phyloP scores from a whole-genome alignment of 2,888 invertebrate genomes.

The Mongoloraphidia duomilia region DNA sequence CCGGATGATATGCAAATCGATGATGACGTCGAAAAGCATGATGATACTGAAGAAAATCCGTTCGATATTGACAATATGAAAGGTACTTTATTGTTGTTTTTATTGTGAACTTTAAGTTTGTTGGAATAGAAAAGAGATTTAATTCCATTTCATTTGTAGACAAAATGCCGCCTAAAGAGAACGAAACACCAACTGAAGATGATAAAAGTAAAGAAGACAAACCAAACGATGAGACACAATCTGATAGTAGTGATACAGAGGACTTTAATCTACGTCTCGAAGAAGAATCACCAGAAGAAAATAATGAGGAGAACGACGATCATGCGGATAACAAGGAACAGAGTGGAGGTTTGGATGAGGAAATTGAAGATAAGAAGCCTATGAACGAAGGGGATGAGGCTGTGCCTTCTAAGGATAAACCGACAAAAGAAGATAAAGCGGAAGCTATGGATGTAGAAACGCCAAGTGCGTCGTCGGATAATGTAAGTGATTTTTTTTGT shows the following conservation, averaged over 20 bases:
- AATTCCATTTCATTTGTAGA: constrained; percentile 20
- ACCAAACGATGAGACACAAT: constrained; percentile 27
- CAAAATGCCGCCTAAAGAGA: constrained; percentile 21
- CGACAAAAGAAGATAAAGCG: constrained; percentile 26
- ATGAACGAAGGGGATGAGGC: constrained; percentile 12
- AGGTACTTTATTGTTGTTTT: constrained; percentile 25
- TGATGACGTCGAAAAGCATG: constrained; percentile 47
- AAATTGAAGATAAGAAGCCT: constrained; percentile 25
- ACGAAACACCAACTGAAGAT: constrained; percentile 16
- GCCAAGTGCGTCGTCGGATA: constrained; percentile 30
- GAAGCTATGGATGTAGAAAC: constrained; percentile 31
- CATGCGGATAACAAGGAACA: constrained; percentile 23
- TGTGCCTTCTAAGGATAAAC: constrained; percentile 23
- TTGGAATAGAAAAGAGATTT: constrained; percentile 18
- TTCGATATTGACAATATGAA: constrained; percentile 76
- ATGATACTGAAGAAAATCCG: constrained; percentile 60
- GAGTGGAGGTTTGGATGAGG: constrained; percentile 25
- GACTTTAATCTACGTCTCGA: constrained; percentile 11
- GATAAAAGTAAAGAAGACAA: constrained; percentile 20
- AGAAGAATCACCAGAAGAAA: constrained; percentile 13
- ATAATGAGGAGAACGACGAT: constrained; percentile 19
- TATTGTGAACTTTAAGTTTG: too few species aligned
- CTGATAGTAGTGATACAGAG: constrained; percentile 30
- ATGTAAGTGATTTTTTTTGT: constrained; percentile 21
- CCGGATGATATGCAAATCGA: constrained; percentile 78